Percentiles rank a stretch among this genome's conserved stretches.
Conservation (phyloP, 2,113 vertebrate genomes). For the Ovibos moschatus region DNA sequence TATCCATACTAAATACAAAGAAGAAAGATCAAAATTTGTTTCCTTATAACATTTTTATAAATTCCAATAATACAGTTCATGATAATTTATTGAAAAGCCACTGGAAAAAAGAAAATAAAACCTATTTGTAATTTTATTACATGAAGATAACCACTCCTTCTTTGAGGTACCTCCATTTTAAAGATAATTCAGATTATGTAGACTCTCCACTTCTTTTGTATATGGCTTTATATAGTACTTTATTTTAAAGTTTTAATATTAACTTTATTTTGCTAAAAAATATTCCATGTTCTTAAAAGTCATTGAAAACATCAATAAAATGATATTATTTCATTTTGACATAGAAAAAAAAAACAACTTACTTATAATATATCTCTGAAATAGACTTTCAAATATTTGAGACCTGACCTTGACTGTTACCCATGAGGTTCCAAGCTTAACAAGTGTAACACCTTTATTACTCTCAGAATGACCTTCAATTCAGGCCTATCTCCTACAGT, state of each 20-base stretch:
- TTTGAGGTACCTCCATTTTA: not conserved
- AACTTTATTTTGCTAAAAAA: not conserved
- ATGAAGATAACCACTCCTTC: not conserved
- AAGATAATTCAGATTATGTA: not conserved
- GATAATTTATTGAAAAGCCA: not conserved
- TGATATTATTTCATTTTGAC: not conserved
- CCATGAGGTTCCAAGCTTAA: not conserved
- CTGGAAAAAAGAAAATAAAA: not conserved
- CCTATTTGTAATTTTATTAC: not conserved
- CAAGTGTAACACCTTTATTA: not conserved
- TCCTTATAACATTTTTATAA: not conserved
- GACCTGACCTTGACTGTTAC: not conserved
- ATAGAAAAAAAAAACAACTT: not conserved
- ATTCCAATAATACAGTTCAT: not conserved
- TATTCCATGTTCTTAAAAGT: not conserved
- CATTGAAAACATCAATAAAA: not conserved
- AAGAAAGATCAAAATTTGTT: not conserved
- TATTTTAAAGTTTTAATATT: not conserved
- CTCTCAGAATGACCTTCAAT: not conserved
- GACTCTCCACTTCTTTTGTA: not conserved
- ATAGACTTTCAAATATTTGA: not conserved
- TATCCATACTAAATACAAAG: not conserved
- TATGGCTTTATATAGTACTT: not conserved
- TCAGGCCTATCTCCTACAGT: not conserved
- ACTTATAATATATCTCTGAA: not conserved